Percentiles rank a stretch among this genome's conserved stretches.
Conservation (phyloP, 2,797 vertebrate species). For the Distichodus sexfasciatus region DNA sequence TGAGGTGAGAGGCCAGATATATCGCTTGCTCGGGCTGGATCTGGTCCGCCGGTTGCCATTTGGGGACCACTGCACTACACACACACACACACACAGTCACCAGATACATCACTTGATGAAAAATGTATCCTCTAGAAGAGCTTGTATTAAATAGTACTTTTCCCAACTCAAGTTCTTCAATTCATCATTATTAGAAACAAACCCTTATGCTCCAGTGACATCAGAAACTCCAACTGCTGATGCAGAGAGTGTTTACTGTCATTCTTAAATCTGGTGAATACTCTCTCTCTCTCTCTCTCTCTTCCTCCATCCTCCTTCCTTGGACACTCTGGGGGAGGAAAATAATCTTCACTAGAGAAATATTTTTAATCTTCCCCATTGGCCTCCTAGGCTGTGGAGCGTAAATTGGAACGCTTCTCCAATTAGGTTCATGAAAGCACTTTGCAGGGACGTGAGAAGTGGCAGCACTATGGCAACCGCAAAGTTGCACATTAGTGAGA, state of each 20-base stretch:
- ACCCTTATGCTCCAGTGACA: constrained; percentile 22
- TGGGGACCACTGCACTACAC: too few species aligned
- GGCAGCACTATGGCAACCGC: constrained; percentile 42
- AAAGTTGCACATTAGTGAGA: constrained; percentile 47
- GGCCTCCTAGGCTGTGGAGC: constrained; percentile 31
- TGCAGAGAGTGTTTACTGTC: constrained; percentile 27
- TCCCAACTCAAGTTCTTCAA: constrained; percentile 3
- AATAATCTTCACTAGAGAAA: constrained; percentile 43
- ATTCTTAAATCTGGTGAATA: constrained; percentile 35
- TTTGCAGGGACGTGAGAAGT: constrained; percentile 45
- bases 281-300: background rate
- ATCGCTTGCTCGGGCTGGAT: too few species aligned
- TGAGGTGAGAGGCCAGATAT: too few species aligned
- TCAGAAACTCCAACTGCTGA: constrained; percentile 28
- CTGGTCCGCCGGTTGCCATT: too few species aligned
- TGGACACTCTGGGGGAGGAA: constrained; percentile 38
- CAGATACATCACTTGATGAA: background rate
- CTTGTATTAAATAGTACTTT: constrained; percentile 10
- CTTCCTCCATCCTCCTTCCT: background rate
- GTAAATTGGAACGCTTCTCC: constrained; percentile 44
- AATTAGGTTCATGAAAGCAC: constrained; percentile 47
- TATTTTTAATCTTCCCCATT: constrained; percentile 45
- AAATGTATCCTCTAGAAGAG: background rate
- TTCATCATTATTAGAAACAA: constrained; percentile 17
- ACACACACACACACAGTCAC: background rate